phyloP scores from a whole-genome alignment of 2,113 vertebrate species.

The Tauraco erythrolophus region DNA sequence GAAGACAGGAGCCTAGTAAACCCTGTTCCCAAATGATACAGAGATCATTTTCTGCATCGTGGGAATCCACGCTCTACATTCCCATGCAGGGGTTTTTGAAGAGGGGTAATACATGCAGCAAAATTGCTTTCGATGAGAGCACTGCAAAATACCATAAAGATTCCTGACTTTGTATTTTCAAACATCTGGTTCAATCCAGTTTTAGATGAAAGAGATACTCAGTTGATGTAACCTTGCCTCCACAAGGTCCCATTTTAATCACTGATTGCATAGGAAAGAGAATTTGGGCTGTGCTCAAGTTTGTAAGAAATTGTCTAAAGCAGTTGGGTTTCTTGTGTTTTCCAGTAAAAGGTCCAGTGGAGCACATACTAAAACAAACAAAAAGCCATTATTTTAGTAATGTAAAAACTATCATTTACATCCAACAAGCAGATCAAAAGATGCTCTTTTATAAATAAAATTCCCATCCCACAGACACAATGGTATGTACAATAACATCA shows the following conservation, averaged over 20 bases:
- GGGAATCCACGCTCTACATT: not conserved
- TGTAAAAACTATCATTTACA: not conserved
- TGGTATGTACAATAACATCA: not conserved
- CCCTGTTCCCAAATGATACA: not conserved
- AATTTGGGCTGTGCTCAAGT: not conserved
- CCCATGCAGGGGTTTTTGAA: not conserved
- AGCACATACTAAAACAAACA: not conserved
- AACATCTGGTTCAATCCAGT: not conserved
- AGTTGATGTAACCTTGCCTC: not conserved
- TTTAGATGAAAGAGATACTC: not conserved
- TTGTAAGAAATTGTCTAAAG: not conserved
- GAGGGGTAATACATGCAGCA: not conserved
- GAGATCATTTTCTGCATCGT: not conserved
- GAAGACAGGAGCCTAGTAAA: not conserved
- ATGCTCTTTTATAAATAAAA: not conserved
- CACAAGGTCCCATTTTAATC: not conserved
- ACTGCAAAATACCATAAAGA: not conserved
- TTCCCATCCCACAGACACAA: not conserved
- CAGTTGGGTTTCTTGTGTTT: not conserved
- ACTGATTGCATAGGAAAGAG: not conserved
- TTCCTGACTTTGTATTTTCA: not conserved
- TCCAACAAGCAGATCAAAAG: not conserved
- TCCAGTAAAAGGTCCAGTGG: not conserved
- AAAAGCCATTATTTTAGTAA: not conserved
- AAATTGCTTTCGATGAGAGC: not conserved